Evolutionary conservation across 2,113 vertebrate species (phyloP).

Genomic region (Octodon degus): DNA sequence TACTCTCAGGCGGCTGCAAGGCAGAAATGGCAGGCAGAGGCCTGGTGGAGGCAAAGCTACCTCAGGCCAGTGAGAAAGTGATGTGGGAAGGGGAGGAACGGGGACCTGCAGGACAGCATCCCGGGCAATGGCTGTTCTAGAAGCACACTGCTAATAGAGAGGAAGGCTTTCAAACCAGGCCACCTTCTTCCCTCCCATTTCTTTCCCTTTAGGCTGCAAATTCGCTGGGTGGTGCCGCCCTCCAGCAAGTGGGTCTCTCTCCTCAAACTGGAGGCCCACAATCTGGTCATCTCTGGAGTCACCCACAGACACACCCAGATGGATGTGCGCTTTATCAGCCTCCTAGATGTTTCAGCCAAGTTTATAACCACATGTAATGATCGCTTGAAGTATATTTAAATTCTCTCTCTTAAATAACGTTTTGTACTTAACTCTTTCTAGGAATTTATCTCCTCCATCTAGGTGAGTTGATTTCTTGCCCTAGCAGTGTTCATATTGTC

Average conservation of each 20-base stretch:
- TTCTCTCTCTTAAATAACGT: neutral
- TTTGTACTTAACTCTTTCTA: neutral
- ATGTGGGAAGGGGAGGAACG: neutral
- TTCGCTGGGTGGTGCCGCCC: neutral
- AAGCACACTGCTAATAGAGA: neutral
- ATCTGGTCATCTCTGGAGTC: neutral
- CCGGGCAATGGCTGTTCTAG: neutral
- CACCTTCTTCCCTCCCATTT: neutral
- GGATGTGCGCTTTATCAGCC: neutral
- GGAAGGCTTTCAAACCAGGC: neutral
- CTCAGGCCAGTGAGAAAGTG: neutral
- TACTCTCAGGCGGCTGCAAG: neutral
- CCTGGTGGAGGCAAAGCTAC: neutral
- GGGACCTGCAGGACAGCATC: fast-evolving
- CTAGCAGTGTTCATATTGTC: neutral
- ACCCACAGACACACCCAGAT: neutral
- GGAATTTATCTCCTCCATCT: neutral
- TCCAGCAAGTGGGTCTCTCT: neutral
- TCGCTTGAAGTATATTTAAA: neutral
- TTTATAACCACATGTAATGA: neutral
- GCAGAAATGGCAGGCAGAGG: neutral
- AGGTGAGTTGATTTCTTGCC: neutral
- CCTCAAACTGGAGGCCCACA: neutral
- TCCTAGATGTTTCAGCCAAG: no score
- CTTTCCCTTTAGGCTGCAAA: neutral